These are phyloP conservation scores for Xiphias gladius DNA, from an alignment of 2,113 vertebrate species.

Conservation along the genomic window DNA sequence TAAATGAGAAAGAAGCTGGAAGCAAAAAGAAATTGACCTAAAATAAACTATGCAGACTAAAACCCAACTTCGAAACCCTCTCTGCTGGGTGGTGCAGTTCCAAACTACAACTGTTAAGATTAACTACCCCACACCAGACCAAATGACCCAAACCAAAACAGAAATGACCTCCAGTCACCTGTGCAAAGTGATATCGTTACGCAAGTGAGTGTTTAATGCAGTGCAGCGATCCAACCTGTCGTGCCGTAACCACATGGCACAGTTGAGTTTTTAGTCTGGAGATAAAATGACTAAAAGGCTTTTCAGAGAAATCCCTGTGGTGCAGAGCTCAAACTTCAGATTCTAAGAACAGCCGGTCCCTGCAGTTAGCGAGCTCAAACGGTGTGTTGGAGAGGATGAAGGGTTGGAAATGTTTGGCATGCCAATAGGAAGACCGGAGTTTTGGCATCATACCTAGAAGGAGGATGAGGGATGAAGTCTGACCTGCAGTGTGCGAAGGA, in stretches of 20 bases:
- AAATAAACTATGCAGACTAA: neutral
- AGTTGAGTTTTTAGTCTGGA: constrained; percentile 13
- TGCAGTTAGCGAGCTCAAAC: constrained; percentile 36
- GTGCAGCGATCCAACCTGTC: neutral
- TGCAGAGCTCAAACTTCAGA: constrained; percentile 33
- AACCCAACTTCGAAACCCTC: neutral
- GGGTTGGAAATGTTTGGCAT: constrained; percentile 41
- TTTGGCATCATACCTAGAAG: neutral
- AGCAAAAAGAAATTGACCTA: neutral
- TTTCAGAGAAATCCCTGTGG: constrained; percentile 27
- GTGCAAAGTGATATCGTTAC: neutral
- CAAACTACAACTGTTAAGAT: neutral
- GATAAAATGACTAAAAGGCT: constrained; percentile 41
- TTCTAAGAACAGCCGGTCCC: constrained; percentile 15
- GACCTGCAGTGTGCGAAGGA: neutral
- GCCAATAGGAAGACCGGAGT: neutral
- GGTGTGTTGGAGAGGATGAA: constrained; percentile 22
- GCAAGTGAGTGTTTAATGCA: neutral
- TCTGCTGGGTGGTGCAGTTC: no score
- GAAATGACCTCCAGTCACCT: constrained; percentile 11
- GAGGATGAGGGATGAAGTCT: constrained; percentile 17
- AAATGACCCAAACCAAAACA: neutral
- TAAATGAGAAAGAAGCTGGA: neutral
- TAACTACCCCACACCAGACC: neutral
- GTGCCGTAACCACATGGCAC: neutral